phyloP scores from a whole-genome alignment of 1,140 invertebrate species.

The Cataglyphis hispanica region DNA sequence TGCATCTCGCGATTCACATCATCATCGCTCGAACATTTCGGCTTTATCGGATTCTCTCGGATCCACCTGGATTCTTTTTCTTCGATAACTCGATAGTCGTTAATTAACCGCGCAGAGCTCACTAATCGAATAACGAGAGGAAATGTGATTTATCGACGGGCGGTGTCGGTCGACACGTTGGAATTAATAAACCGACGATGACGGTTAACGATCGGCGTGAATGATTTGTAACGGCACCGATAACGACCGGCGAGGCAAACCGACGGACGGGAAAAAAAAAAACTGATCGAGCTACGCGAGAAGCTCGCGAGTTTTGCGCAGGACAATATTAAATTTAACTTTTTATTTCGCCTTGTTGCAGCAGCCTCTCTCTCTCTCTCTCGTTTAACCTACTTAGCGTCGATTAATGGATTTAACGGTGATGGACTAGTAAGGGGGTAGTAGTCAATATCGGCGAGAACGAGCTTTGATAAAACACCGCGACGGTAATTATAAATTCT shows the following conservation, averaged over 20 bases:
- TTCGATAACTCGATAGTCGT: constrained; percentile 49
- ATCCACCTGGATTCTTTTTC: constrained; percentile 14
- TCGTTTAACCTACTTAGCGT: constrained; percentile 54
- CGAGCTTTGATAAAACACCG: constrained; percentile 55
- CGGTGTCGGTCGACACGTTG: constrained; percentile 28
- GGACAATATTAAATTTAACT: constrained; percentile 22
- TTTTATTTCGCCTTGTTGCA: constrained; percentile 21
- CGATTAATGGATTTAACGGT: constrained; percentile 54
- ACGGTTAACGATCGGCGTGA: constrained; percentile 22
- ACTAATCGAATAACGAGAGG: constrained; percentile 64
- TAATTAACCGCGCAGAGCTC: constrained; percentile 63
- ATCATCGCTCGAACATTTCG: background rate
- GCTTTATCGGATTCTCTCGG: constrained; percentile 30
- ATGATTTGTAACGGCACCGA: constrained; percentile 47
- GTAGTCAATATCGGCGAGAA: constrained; percentile 42
- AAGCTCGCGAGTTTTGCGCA: background rate
- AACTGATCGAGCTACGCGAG: background rate
- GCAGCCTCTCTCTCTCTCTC: too few species aligned
- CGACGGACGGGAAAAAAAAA: background rate
- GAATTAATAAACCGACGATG: constrained; percentile 63
- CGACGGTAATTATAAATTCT: constrained; percentile 52
- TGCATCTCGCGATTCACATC: background rate
- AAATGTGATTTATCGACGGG: constrained; percentile 63
- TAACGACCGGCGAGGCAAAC: background rate
- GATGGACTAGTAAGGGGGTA: constrained; percentile 18